A percentile compares a stretch with the other conserved stretches of the same genome.
Conservation (phyloP, 2,888 invertebrate species). For the Trichopria drosophilae region DNA sequence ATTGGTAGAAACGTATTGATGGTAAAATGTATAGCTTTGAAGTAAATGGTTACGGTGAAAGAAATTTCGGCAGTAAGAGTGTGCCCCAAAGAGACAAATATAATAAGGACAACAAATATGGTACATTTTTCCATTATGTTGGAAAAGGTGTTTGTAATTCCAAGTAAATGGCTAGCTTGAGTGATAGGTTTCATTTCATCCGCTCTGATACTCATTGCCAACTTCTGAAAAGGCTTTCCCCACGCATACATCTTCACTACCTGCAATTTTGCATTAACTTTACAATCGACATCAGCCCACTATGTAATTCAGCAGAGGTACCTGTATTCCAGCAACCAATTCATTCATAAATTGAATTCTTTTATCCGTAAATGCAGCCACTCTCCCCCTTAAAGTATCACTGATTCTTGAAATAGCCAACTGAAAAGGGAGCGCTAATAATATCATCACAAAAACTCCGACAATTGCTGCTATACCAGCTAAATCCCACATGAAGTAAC, state of each 20-base stretch:
- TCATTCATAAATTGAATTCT: constrained; percentile 93
- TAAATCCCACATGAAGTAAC: constrained; percentile 41
- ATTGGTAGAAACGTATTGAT: too few species aligned
- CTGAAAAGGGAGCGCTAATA: constrained; percentile 83
- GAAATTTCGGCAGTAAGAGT: too few species aligned
- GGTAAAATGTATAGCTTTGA: too few species aligned
- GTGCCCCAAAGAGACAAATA: too few species aligned
- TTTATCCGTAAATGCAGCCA: constrained; percentile 84
- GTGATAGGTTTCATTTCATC: constrained; percentile 68
- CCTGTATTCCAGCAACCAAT: constrained; percentile 88
- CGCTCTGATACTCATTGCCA: constrained; percentile 75
- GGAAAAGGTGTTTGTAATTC: too few species aligned
- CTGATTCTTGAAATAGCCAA: too few species aligned
- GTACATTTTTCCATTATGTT: too few species aligned
- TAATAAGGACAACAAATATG: too few species aligned
- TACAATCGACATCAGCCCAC: constrained; percentile 30
- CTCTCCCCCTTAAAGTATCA: constrained; percentile 69
- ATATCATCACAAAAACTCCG: constrained; percentile 76
- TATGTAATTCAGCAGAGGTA: too few species aligned
- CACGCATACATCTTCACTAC: constrained; percentile 98
- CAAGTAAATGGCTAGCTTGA: too few species aligned
- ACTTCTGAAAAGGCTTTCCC: constrained; percentile 85
- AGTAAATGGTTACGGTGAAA: too few species aligned
- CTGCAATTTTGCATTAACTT: constrained; percentile 56
- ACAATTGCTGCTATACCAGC: constrained; percentile 65